Evolutionary conservation across 2,888 invertebrate genomes (phyloP).

Genomic region (Oxycera nigricornis): DNA sequence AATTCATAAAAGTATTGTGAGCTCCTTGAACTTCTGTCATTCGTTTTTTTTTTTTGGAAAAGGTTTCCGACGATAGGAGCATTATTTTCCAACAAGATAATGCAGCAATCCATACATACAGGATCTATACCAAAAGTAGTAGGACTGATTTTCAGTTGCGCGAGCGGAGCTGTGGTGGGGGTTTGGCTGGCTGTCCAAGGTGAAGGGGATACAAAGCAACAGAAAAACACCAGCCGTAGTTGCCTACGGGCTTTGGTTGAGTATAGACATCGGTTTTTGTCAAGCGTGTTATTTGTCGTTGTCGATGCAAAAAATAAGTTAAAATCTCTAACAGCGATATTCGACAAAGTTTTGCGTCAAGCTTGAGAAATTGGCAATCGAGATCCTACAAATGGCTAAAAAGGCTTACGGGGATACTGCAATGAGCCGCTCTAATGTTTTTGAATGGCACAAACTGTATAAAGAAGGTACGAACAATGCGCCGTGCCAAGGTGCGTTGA

Average conservation of each 20-base stretch:
- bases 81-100: too few species aligned
- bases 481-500: neutral
- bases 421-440: neutral
- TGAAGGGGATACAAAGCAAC: neutral
- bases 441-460: neutral
- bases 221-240: neutral
- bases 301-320: neutral
- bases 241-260: neutral
- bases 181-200: neutral
- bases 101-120: too few species aligned
- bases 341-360: neutral
- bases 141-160: neutral
- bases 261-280: neutral
- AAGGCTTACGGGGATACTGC: neutral
- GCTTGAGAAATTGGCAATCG: neutral
- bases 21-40: too few species aligned
- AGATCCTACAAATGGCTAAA: neutral
- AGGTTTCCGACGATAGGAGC: too few species aligned
- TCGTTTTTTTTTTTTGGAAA: too few species aligned
- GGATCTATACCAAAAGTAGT: neutral
- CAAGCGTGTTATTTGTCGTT: neutral
- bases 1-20: too few species aligned
- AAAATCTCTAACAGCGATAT: neutral
- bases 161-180: neutral
- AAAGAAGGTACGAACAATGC: neutral